phyloP scores from a whole-genome alignment of 1,140 invertebrate genomes.

The Lepidurus couesii region DNA sequence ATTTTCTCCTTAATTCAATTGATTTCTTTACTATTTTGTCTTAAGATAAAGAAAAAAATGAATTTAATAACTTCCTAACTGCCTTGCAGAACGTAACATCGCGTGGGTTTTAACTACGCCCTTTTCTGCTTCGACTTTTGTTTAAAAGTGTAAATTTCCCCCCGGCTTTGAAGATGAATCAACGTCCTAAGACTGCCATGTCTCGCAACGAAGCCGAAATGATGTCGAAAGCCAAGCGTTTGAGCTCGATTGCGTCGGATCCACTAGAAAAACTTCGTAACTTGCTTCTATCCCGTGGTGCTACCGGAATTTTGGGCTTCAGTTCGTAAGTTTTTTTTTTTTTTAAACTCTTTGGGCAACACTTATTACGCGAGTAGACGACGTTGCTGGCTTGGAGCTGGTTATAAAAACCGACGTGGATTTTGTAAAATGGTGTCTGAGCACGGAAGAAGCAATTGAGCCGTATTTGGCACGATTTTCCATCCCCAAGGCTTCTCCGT shows the following conservation, averaged over 20 bases:
- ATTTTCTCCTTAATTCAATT: no score
- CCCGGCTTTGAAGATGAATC: conserved; percentile 48
- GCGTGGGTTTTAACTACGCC: no score
- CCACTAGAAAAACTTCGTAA: conserved; percentile 66
- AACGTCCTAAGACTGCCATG: conserved; percentile 64
- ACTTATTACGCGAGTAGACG: conserved; percentile 3
- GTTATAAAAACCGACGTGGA: no score
- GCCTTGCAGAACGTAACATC: no score
- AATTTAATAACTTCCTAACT: no score
- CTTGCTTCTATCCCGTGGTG: conserved; percentile 76
- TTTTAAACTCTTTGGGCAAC: not conserved
- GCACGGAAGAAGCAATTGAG: not conserved
- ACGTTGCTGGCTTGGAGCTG: no score
- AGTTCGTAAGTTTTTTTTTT: conserved; percentile 60
- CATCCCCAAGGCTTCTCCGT: not conserved
- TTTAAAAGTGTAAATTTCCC: not conserved
- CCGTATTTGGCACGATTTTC: conserved; percentile 6
- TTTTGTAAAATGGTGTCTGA: not conserved
- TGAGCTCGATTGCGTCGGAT: conserved; percentile 37
- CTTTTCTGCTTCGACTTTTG: not conserved
- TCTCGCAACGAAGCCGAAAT: conserved; percentile 73
- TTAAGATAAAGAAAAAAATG: no score
- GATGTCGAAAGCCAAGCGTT: conserved; percentile 60
- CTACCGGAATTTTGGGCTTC: conserved; percentile 79
- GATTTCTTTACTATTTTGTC: no score